These are phyloP conservation scores for Ptilorrhoa leucosticta DNA, from an alignment of 2,113 vertebrate species.

Conservation along the genomic window DNA sequence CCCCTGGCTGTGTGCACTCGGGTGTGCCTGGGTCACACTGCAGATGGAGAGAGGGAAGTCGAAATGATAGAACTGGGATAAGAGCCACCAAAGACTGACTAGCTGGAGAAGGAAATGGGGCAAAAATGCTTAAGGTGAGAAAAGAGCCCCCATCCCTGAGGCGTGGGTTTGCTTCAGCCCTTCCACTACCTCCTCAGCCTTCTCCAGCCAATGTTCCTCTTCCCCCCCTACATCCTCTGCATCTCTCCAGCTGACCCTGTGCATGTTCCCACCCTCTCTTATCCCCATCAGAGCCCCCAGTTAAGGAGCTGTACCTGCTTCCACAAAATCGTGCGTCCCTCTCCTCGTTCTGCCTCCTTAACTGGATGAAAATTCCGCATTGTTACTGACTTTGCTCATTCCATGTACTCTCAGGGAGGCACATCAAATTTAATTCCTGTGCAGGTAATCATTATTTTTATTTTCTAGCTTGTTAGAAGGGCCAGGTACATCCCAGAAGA, in stretches of 20 bases:
- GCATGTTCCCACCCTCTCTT: background rate
- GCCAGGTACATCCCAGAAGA: background rate
- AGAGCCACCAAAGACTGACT: background rate
- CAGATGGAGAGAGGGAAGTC: background rate
- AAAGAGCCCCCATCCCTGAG: background rate
- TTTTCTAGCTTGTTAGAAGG: background rate
- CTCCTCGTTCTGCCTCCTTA: background rate
- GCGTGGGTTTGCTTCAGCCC: background rate
- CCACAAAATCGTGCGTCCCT: rapidly evolving
- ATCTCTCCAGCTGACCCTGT: background rate
- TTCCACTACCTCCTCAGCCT: background rate
- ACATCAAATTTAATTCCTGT: background rate
- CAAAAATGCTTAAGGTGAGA: background rate
- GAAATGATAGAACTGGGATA: background rate
- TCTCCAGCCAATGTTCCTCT: background rate
- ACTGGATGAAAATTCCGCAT: background rate
- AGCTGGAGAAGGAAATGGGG: background rate
- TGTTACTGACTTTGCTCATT: background rate
- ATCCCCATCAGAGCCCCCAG: background rate
- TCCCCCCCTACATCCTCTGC: background rate
- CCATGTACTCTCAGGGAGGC: background rate
- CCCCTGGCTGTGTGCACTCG: rapidly evolving
- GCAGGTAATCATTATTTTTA: background rate
- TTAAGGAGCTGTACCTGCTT: background rate
- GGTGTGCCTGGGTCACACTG: rapidly evolving